Conservation (phyloP, 2,888 invertebrate species). For the Xestia sexstrigata region DNA sequence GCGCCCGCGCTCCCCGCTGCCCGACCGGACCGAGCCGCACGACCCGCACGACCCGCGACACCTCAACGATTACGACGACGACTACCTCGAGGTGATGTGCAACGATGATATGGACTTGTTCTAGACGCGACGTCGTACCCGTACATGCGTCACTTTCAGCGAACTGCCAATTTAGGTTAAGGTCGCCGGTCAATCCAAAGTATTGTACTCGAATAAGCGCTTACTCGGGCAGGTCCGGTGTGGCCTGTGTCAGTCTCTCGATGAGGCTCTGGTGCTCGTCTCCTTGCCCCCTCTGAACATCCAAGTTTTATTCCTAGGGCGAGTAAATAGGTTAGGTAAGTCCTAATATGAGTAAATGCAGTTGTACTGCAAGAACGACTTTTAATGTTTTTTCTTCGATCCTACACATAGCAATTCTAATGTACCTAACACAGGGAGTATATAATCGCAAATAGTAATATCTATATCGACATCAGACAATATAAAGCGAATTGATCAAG, state of each 20-base stretch:
- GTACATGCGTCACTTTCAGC: conserved; percentile 22
- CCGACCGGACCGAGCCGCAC: conserved; percentile 60
- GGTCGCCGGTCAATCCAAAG: conserved; percentile 51
- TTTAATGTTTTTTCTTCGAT: conserved; percentile 31
- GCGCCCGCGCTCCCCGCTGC: conserved; percentile 61
- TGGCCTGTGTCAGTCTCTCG: conserved; percentile 30
- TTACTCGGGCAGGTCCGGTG: conserved; percentile 17
- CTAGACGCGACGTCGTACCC: conserved; percentile 73
- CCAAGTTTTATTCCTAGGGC: conserved; percentile 40
- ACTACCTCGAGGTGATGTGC: conserved; percentile 93
- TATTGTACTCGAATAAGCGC: conserved; percentile 55
- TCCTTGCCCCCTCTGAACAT: conserved; percentile 44
- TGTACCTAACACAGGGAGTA: conserved; percentile 42
- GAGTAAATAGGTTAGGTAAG: conserved; percentile 43
- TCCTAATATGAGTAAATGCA: conserved; percentile 32
- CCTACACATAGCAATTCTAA: conserved; percentile 49
- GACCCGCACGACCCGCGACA: conserved; percentile 74
- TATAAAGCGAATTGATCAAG: conserved; percentile 11
- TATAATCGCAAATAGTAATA: conserved; percentile 31
- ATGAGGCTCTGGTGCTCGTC: conserved; percentile 54
- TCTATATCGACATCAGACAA: conserved; percentile 16
- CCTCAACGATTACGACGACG: conserved; percentile 89
- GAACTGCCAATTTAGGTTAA: conserved; percentile 50
- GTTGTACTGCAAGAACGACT: conserved; percentile 34
- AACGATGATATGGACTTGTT: conserved; percentile 94